Conservation (phyloP, 2,113 vertebrate genomes). For the Dascyllus trimaculatus region DNA sequence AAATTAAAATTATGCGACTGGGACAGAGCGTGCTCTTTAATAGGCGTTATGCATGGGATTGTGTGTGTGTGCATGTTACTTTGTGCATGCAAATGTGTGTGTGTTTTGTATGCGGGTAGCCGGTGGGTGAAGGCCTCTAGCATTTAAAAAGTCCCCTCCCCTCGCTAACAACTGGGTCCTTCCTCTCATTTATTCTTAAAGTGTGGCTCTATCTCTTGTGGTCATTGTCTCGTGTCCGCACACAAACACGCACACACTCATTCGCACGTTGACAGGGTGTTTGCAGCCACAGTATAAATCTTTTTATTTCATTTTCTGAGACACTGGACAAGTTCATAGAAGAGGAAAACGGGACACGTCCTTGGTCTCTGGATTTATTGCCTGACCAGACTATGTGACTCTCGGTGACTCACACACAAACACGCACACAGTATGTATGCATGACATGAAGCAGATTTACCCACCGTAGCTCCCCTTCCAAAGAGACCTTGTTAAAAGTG, state of each 20-base stretch:
- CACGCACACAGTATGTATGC: constrained; percentile 47
- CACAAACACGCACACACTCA: constrained; percentile 25
- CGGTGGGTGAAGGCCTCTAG: constrained; percentile 72
- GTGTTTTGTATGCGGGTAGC: constrained; percentile 57
- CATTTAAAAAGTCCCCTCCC: constrained; percentile 59
- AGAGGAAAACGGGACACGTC: constrained; percentile 82
- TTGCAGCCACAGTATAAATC: constrained; percentile 83
- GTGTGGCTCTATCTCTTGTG: constrained; percentile 21
- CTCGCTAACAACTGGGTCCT: constrained; percentile 20
- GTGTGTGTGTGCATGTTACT: constrained; percentile 56
- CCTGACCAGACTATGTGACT: constrained; percentile 53
- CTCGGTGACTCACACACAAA: constrained; percentile 29
- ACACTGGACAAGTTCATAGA: constrained; percentile 84
- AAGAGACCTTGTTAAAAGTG: constrained; percentile 78
- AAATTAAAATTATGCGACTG: constrained; percentile 90
- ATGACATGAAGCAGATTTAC: constrained; percentile 65
- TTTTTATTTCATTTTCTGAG: constrained; percentile 86
- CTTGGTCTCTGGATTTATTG: constrained; percentile 83
- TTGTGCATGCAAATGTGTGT: constrained; percentile 52
- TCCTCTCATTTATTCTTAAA: constrained; percentile 56
- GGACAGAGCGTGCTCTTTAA: constrained; percentile 85
- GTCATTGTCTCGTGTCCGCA: constrained; percentile 30
- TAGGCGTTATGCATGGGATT: constrained; percentile 81
- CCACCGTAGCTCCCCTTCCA: constrained; percentile 54
- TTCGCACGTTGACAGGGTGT: constrained; percentile 42